Conservation (phyloP, 1,140 invertebrate genomes). For the Drosophila dunni region DNA sequence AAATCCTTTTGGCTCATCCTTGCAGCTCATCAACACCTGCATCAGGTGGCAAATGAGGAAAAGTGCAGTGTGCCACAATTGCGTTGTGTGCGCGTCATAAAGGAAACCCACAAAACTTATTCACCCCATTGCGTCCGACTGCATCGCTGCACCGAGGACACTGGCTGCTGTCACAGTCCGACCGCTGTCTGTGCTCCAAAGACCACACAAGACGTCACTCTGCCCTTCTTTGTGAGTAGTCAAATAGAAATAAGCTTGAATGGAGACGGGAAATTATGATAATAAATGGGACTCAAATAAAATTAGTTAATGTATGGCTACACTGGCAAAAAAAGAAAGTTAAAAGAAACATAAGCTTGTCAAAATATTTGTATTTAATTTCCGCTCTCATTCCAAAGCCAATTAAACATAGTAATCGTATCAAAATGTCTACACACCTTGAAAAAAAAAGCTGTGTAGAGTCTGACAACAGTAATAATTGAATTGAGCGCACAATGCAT, state of each 20-base stretch:
- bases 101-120: constrained; percentile 88
- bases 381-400: constrained; percentile 3
- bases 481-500: constrained; percentile 41
- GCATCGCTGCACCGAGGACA: constrained; percentile 91
- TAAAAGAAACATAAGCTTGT: background rate
- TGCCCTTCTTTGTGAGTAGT: constrained; percentile 90
- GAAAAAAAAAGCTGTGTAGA: background rate
- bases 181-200: constrained; percentile 89
- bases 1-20: constrained; percentile 3
- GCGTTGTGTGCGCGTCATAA: constrained; percentile 88
- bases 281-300: no score
- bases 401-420: constrained; percentile 28
- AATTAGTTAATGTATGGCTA: no score
- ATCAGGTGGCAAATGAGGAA: constrained; percentile 86
- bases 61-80: constrained; percentile 87
- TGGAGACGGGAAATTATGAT: no score
- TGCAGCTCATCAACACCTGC: constrained; percentile 85
- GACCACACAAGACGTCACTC: constrained; percentile 87
- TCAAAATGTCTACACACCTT: constrained; percentile 8
- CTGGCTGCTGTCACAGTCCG: constrained; percentile 89
- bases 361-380: constrained; percentile 8
- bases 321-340: no score
- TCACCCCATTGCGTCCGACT: constrained; percentile 90
- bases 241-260: no score
- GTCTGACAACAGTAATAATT: background rate